Base-by-base conservation (phyloP, 2,113 vertebrate genomes). In the Aramus guarauna region DNA sequence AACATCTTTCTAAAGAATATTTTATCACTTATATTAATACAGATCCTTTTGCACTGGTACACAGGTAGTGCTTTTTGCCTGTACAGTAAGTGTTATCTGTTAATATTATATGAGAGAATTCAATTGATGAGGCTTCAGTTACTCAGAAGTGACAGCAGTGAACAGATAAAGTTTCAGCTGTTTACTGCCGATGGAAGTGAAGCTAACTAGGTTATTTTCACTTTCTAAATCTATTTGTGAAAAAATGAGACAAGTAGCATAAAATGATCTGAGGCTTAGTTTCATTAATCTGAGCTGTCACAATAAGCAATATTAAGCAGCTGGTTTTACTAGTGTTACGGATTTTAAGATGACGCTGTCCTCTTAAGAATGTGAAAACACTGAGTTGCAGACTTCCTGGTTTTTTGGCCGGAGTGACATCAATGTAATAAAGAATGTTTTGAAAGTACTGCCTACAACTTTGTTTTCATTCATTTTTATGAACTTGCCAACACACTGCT, bases 381-480 rank as follows among this genome's bases (percentile, higher is more conserved):
- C 3, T 6, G 27, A 87, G 47, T 39, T 84, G 60, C 72, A 85
- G 69, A 81, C 56, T 93, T 91, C 64, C 73, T 87, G 17, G 0
- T n/a, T 85, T 82, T 74, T 53, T 63, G 59, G n/a, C 60, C 67
- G 60, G 68, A 50, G 41, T 78, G 90, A 87, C 68, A 91, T 55
- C 73, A 89, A 45, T 3, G 4, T 67, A 84, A 63, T 17, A 41
- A 59, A 50, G n/a, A n/a, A 37, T 58, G 24, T 78, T 93, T 93
- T 67, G 32, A 59, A 93, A 84, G 37, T 29, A 72, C 68, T 71
- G 64, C 66, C 92, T 85, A 81, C 77, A 91, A 36, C 55, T 72
- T 73, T 81, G 84, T 86, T 94, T 93, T 87, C 41, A 55, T 87
- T 89, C 17, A 39, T 74, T 89, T 88, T 89, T 62, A 86, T 71